phyloP scores from a whole-genome alignment of 2,797 vertebrate genomes.

The Scleropages formosus region DNA sequence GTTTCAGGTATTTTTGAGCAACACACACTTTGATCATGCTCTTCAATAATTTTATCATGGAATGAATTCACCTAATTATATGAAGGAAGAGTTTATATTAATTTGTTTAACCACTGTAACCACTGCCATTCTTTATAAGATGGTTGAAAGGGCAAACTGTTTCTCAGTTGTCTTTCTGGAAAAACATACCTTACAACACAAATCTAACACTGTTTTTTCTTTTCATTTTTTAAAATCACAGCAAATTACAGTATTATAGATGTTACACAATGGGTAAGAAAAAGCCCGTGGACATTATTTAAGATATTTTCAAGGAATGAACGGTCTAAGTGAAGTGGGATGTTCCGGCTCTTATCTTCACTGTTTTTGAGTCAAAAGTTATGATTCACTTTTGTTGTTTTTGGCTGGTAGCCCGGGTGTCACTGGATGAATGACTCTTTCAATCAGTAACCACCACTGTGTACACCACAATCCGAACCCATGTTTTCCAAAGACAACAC shows the following conservation, averaged over 20 bases:
- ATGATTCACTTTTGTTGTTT: neutral
- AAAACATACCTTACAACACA: neutral
- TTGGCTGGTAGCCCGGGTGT: neutral
- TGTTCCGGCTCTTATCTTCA: neutral
- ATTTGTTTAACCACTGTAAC: too few species aligned
- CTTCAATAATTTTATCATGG: too few species aligned
- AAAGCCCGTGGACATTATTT: too few species aligned
- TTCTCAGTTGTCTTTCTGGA: neutral
- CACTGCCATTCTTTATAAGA: too few species aligned
- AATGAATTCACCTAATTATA: too few species aligned
- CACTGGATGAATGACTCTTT: neutral
- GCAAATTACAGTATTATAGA: neutral
- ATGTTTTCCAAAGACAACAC: neutral
- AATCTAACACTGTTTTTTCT: neutral
- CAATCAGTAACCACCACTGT: conserved; percentile 10
- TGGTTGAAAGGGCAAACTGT: neutral
- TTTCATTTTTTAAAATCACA: conserved; percentile 3
- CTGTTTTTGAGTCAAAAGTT: neutral
- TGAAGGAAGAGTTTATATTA: too few species aligned
- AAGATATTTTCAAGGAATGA: neutral
- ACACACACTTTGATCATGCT: too few species aligned
- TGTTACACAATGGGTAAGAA: neutral
- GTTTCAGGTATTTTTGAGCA: too few species aligned
- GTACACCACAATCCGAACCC: neutral
- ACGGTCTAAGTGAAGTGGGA: neutral